Conservation (phyloP, 2,888 invertebrate genomes). For the Orthosia cruda region DNA sequence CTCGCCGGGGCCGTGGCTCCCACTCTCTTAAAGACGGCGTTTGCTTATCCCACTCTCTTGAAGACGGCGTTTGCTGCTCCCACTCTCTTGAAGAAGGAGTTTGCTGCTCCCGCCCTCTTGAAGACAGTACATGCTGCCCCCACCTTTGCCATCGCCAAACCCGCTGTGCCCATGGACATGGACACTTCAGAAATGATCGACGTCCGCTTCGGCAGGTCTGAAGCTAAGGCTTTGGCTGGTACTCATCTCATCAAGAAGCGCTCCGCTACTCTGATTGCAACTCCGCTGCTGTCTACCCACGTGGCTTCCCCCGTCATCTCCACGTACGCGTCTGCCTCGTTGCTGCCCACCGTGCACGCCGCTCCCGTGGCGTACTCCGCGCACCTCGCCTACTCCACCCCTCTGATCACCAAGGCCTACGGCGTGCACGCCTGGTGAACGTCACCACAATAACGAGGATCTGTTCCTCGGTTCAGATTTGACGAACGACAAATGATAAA, state of each 20-base stretch:
- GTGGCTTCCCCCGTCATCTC: constrained; percentile 78
- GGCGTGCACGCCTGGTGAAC: constrained; percentile 85
- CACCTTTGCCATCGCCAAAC: constrained; percentile 68
- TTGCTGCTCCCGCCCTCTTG: constrained; percentile 58
- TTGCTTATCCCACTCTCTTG: constrained; percentile 53
- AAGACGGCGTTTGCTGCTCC: constrained; percentile 56
- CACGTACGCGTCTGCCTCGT: constrained; percentile 75
- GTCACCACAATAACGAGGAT: constrained; percentile 79
- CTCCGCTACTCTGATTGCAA: constrained; percentile 76
- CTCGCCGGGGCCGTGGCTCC: constrained; percentile 41
- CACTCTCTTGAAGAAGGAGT: constrained; percentile 43
- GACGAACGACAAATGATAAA: constrained; percentile 76
- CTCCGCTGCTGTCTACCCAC: constrained; percentile 44
- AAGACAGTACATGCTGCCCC: constrained; percentile 65
- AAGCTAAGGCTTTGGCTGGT: constrained; percentile 83
- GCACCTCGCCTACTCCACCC: constrained; percentile 76
- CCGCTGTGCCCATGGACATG: constrained; percentile 80
- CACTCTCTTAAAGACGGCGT: constrained; percentile 57
- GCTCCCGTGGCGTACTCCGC: constrained; percentile 77
- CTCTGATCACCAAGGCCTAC: constrained; percentile 81
- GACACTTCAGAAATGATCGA: constrained; percentile 87
- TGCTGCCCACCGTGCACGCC: constrained; percentile 78
- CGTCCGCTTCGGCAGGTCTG: constrained; percentile 85
- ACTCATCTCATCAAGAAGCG: constrained; percentile 86
- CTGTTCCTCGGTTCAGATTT: constrained; percentile 80